phyloP scores from a whole-genome alignment of 2,888 invertebrate species.

The Agrypnus murinus region DNA sequence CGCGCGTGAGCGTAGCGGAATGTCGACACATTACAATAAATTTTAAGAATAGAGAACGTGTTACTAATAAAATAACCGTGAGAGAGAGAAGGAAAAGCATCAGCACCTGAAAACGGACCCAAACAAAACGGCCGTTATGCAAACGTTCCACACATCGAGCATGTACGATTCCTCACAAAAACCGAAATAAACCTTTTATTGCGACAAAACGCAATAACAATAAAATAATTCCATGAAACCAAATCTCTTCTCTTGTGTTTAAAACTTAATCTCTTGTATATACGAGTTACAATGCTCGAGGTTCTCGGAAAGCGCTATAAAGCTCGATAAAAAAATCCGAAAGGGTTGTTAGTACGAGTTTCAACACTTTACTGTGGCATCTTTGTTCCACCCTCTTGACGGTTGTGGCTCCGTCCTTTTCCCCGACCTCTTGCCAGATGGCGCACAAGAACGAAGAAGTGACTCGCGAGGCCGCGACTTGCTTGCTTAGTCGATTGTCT shows the following conservation, averaged over 20 bases:
- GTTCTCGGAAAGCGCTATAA: constrained; percentile 50
- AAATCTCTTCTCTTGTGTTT: constrained; percentile 31
- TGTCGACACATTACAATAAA: constrained; percentile 52
- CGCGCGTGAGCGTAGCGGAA: constrained; percentile 52
- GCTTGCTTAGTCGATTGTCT: constrained; percentile 72
- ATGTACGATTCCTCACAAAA: constrained; percentile 30
- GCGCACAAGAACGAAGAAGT: constrained; percentile 68
- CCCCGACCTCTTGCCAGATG: constrained; percentile 64
- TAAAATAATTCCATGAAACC: constrained; percentile 44
- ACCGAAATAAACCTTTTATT: constrained; percentile 35
- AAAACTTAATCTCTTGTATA: constrained; percentile 40
- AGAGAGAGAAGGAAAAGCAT: constrained; percentile 24
- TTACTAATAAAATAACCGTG: constrained; percentile 35
- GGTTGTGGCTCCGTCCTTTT: constrained; percentile 52
- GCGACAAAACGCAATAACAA: constrained; percentile 36
- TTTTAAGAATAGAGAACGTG: constrained; percentile 41
- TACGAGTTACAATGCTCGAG: constrained; percentile 37
- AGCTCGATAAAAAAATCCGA: constrained; percentile 50
- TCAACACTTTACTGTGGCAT: constrained; percentile 54
- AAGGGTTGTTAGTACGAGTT: constrained; percentile 58
- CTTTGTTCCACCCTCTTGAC: constrained; percentile 39
- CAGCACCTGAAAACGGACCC: constrained; percentile 3
- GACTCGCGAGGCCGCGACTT: constrained; percentile 64
- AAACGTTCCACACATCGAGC: constrained; percentile 23
- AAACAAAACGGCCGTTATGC: constrained; percentile 30